A percentile compares a stretch with the other conserved stretches of the same genome.
phyloP scores from a whole-genome alignment of 2,888 invertebrate genomes.

The Lochmaea crataegi region DNA sequence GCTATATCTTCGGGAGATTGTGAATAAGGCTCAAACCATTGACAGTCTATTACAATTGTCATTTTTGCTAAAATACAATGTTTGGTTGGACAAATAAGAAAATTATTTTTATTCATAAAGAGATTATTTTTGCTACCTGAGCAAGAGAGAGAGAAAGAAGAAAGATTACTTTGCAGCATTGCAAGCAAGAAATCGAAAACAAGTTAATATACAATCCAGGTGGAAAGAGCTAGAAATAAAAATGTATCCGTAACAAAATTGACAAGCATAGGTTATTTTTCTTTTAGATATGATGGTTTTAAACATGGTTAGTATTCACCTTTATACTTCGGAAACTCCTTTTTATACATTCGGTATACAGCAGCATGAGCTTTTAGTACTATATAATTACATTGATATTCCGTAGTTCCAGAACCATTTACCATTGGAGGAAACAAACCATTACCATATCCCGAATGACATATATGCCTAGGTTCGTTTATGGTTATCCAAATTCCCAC shows the following conservation, averaged over 20 bases:
- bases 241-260: no score
- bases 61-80: conserved; percentile 30
- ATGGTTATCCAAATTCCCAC: conserved; percentile 72
- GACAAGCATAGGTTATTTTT: no score
- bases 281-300: no score
- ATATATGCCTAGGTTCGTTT: conserved; percentile 69
- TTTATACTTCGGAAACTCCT: conserved; percentile 66
- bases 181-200: no score
- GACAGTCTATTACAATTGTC: conserved; percentile 34
- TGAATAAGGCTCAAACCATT: conserved; percentile 50
- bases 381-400: conserved; percentile 74
- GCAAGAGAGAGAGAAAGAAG: no score
- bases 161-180: no score
- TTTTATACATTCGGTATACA: conserved; percentile 73
- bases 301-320: conserved; percentile 43
- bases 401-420: conserved; percentile 69
- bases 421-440: conserved; percentile 68
- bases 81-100: no score
- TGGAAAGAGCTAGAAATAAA: no score
- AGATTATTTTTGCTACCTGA: no score
- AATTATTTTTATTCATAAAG: no score
- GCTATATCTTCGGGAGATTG: conserved; percentile 68
- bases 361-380: conserved; percentile 75
- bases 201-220: no score
- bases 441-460: conserved; percentile 67